Base-by-base conservation (phyloP, 2,888 invertebrate species). In the Agonum fuliginosum region DNA sequence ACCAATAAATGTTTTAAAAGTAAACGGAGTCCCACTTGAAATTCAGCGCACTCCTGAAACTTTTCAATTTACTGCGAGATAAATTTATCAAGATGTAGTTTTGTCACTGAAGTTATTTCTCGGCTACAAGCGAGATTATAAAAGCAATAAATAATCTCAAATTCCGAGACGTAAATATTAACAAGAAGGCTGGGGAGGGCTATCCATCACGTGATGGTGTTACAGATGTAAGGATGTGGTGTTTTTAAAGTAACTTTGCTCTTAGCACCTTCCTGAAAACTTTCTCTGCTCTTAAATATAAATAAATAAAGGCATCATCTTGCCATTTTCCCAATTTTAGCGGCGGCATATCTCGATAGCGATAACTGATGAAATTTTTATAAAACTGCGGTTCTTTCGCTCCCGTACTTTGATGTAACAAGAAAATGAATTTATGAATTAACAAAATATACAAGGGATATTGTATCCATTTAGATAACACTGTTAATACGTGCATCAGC, bases 1-100 rank as follows among this genome's bases (percentile, higher is more conserved):
- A 75, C 75, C 75, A 75, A 75, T 75, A 75, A 75, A 75, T 75
- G 75, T 75, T 75, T 75, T 75, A 75, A 75, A 75, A 75, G 75
- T 75, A 75, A 75, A 75, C 75, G 75, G 67, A 67, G 62, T 17
- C 65, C 67, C 22, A 75, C 67, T 75, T 75, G 65, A 75, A 67
- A 75, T 75, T 75, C 75, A 75, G 75, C 65, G 51, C 75, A 67
- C 67, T 75, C 67, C 17, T 67, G 65, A 75, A 75, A 75, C 75
- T 75, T 75, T 75, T 75, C 75, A 75, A 75, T 75, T 75, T 75
- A 75, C 75, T 75, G 46, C 51, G 51, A 75, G 75, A 75, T 75
- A 75, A 75, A 75, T 75, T 75, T 75, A 75, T 75, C 75, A 75
- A 75, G 75, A 75, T 75, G 75, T 75, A 67, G 75, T 75, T 75